Conservation (phyloP, 2,888 invertebrate species). For the Tipula unca region DNA sequence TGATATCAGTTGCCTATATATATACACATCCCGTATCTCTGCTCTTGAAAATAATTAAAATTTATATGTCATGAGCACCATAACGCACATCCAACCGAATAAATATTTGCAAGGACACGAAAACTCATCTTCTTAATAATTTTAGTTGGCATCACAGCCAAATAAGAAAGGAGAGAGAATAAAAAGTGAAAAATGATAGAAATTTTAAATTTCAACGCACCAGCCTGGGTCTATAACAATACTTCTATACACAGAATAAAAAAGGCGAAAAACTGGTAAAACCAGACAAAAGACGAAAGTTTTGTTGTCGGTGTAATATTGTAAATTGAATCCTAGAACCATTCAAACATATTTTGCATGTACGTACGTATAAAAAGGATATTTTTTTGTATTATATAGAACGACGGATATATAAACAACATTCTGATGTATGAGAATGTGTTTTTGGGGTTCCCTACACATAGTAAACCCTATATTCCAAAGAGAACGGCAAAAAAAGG, state of each 20-base stretch:
- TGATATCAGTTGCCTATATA: too few relatives aligned
- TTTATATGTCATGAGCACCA: neutral
- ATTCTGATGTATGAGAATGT: neutral
- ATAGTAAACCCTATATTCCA: neutral
- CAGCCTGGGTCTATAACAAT: neutral
- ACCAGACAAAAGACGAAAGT: neutral
- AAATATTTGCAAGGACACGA: neutral
- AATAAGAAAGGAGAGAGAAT: too few relatives aligned
- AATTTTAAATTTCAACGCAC: neutral
- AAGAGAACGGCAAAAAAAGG: neutral
- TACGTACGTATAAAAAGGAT: neutral
- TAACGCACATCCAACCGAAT: neutral
- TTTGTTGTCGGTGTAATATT: neutral
- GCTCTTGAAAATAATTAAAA: conserved; percentile 14
- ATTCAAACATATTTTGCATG: neutral
- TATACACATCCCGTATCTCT: too few relatives aligned
- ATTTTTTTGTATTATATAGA: neutral
- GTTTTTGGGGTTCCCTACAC: neutral
- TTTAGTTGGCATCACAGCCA: neutral
- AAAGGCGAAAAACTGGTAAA: neutral
- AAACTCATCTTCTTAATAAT: neutral
- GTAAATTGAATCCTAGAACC: neutral
- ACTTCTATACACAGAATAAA: too few relatives aligned
- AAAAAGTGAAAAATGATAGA: neutral
- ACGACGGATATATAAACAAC: neutral